Conservation (phyloP, 2,888 invertebrate genomes). For the Galerucella calmariensis region DNA sequence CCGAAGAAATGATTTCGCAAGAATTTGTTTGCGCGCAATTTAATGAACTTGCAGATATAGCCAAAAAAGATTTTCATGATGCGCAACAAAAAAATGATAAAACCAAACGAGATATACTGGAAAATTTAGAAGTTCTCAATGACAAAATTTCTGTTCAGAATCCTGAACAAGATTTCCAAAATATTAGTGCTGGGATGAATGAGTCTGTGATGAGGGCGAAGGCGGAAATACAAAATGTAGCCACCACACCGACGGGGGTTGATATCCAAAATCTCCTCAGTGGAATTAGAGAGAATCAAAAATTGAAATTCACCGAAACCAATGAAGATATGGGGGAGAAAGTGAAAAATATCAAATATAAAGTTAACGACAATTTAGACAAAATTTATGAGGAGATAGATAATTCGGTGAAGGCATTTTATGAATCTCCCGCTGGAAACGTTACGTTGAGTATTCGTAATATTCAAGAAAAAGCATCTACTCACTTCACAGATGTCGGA, state of each 20-base stretch:
- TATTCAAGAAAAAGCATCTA: neutral
- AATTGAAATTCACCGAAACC: neutral
- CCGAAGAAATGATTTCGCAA: neutral
- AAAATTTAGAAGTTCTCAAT: neutral
- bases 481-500: neutral
- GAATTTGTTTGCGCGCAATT: neutral
- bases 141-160: neutral
- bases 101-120: neutral
- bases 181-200: neutral
- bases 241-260: neutral
- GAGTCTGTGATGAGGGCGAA: neutral
- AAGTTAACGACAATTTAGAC: neutral
- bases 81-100: neutral
- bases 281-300: neutral
- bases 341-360: neutral
- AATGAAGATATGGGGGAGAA: constrained; percentile 1
- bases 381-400: neutral
- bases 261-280: neutral
- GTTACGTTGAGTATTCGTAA: neutral
- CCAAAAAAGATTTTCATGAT: neutral
- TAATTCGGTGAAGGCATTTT: neutral
- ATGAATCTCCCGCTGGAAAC: neutral
- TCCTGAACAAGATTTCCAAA: neutral
- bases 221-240: neutral
- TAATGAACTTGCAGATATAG: neutral